Evolutionary conservation across 1,140 invertebrate species (phyloP).

Genomic region (Coenobita brevimanus): DNA sequence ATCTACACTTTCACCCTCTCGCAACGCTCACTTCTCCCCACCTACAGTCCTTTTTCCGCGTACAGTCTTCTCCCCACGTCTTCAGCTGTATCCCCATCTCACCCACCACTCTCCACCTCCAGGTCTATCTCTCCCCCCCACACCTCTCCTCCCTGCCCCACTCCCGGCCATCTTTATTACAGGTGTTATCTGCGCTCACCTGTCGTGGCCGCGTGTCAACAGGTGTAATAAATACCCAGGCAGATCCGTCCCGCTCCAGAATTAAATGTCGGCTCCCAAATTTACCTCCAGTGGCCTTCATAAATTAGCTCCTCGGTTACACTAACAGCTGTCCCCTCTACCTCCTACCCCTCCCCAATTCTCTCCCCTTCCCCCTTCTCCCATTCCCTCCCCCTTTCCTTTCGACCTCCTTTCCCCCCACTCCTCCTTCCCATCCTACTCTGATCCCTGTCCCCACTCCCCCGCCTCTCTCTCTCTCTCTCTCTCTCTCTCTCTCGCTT

Average conservation of each 20-base stretch:
- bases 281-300: constrained; percentile 27
- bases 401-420: neutral
- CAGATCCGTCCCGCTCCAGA: constrained; percentile 4
- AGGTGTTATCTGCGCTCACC: neutral
- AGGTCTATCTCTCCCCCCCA: neutral
- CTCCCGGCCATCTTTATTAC: neutral
- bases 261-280: constrained; percentile 20
- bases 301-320: constrained; percentile 27
- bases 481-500: neutral
- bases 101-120: neutral
- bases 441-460: neutral
- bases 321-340: neutral
- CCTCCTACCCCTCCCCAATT: neutral
- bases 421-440: neutral
- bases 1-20: neutral
- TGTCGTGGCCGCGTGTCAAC: constrained; percentile 33
- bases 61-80: neutral
- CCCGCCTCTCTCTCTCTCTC: neutral
- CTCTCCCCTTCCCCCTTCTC: neutral
- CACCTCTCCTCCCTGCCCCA: neutral
- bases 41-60: neutral
- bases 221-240: constrained; percentile 44
- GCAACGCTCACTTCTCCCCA: neutral
- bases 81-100: neutral
- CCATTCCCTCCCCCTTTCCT: neutral